Base-by-base conservation (phyloP, 2,888 invertebrate genomes). In the Trichopria drosophilae region DNA sequence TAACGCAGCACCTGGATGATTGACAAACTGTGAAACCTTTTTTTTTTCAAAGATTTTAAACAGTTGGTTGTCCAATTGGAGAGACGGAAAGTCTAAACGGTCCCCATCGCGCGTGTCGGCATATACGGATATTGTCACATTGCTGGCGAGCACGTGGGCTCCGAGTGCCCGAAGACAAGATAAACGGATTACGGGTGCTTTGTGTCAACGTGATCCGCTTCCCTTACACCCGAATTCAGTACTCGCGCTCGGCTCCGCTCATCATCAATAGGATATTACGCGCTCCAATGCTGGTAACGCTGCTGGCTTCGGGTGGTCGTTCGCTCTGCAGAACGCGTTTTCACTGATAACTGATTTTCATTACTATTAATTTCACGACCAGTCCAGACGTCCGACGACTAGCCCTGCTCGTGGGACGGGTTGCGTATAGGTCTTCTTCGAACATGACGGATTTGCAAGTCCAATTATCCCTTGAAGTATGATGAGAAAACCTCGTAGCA, bases 181-280 rank as follows among this genome's bases (percentile, higher is more conserved):
- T 75, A 75, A 75, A 75, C 73, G 75, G 75, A 75, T 75, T 75
- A 75, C 71, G 73, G 73, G 57, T 69, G 75, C 74, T 75, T 75
- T 75, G 74, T 75, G 73, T 75, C 75, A 73, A 69, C 71, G 71
- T 68, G 69, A 73, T 73, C 72, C 71, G 69, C 69, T 71, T 74
- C 68, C 59, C 60, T 55, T 55, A 49, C 53, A 45, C 53, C 39
- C 56, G 47, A 57, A 40, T 48, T 56, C 52, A 36, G 32, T 26
- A 34, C 28, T 40, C 50, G 31, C 22, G 31, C 28, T 64, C 58
- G n/a, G 54, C 55, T 47, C 58, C 55, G 44, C 54, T 53, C 61
- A 49, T 62, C 66, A 60, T 69, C 72, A 73, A 72, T 72, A 65
- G 67, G 69, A 68, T 70, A 73, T 74, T 75, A 74, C 69, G 69